Evolutionary conservation across 2,888 invertebrate genomes (phyloP).

Genomic region (Schrankia costaestrigalis): DNA sequence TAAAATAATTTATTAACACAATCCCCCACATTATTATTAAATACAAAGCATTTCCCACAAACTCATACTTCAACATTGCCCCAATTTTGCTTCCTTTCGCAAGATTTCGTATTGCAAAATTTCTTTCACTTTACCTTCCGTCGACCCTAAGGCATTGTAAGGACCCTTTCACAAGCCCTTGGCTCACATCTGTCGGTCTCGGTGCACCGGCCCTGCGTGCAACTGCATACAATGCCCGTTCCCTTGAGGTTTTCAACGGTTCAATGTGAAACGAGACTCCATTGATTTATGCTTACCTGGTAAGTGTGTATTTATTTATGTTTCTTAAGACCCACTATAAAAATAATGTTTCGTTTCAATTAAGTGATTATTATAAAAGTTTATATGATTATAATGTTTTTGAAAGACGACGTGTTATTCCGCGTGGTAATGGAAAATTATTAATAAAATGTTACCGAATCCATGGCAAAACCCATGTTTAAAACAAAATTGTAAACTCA

Average conservation of each 20-base stretch:
- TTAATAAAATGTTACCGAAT: no score
- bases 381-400: no score
- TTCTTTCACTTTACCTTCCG: conserved; percentile 26
- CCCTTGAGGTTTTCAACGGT: conserved; percentile 45
- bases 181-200: conserved; percentile 60
- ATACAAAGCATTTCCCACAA: conserved; percentile 32
- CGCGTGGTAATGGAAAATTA: no score
- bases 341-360: no score
- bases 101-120: conserved; percentile 37
- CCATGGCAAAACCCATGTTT: no score
- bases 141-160: conserved; percentile 31
- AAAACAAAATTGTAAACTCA: no score
- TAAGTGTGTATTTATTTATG: conserved; percentile 4
- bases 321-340: no score
- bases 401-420: no score
- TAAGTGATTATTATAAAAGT: no score
- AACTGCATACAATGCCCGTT: conserved; percentile 43
- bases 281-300: conserved; percentile 17
- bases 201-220: conserved; percentile 45
- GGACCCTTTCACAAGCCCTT: conserved; percentile 50
- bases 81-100: conserved; percentile 20
- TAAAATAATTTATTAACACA: no score
- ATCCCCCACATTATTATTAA: no score
- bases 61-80: conserved; percentile 24
- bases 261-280: conserved; percentile 37